Evolutionary conservation across 1,140 invertebrate genomes (phyloP).

Genomic region (Riptortus pedestris): DNA sequence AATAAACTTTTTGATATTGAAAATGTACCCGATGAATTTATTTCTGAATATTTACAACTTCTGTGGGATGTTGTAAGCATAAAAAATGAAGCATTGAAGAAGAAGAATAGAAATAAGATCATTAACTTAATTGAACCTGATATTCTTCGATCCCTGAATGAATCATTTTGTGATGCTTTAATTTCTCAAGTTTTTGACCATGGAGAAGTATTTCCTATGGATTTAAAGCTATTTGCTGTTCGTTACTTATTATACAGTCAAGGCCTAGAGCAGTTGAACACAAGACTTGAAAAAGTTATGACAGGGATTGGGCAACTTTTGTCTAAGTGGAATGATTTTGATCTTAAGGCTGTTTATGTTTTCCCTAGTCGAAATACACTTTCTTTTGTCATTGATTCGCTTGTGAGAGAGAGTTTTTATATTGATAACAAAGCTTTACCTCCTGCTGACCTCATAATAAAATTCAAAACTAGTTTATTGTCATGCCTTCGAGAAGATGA

Average conservation of each 20-base stretch:
- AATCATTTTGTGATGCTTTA: conserved; percentile 10
- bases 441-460: neutral
- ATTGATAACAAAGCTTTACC: neutral
- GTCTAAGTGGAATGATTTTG: neutral
- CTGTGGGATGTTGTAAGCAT: conserved; percentile 19
- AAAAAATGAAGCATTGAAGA: neutral
- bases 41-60: conserved; percentile 16
- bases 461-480: neutral
- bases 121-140: neutral
- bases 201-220: neutral
- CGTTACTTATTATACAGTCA: neutral
- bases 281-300: neutral
- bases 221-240: neutral
- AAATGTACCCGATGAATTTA: conserved; percentile 9
- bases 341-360: neutral
- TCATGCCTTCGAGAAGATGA: neutral
- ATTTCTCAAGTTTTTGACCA: neutral
- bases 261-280: neutral
- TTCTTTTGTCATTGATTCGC: neutral
- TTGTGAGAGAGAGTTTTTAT: neutral
- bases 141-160: neutral
- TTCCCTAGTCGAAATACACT: neutral
- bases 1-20: neutral
- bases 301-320: neutral
- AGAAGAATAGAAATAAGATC: neutral